Evolutionary conservation across 2,113 vertebrate genomes (phyloP).

Genomic region (Peromyscus polionotus): DNA sequence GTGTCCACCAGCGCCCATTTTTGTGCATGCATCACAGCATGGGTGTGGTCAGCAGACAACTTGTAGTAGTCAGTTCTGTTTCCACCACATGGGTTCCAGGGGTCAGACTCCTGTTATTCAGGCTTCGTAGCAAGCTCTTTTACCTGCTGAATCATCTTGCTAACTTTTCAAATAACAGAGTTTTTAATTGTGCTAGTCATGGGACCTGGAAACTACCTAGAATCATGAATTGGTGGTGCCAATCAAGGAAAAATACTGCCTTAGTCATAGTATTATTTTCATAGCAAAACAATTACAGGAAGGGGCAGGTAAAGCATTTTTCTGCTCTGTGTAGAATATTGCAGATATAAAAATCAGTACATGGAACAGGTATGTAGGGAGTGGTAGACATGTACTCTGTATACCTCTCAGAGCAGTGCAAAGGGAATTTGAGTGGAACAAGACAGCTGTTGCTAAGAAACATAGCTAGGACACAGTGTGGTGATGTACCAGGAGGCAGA

Average conservation of each 20-base stretch:
- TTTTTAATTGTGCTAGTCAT: not conserved
- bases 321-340: not conserved
- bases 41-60: not conserved
- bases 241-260: not conserved
- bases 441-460: not conserved
- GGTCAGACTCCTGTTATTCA: not conserved
- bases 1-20: too few species aligned
- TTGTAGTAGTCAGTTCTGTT: not conserved
- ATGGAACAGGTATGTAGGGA: fast-evolving
- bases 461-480: not conserved
- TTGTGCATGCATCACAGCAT: not conserved
- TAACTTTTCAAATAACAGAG: not conserved
- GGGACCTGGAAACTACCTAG: not conserved
- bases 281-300: not conserved
- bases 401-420: fast-evolving
- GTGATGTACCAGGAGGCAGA: not conserved
- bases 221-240: not conserved
- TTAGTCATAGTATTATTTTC: not conserved
- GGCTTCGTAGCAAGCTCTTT: not conserved
- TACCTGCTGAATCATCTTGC: not conserved
- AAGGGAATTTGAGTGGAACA: not conserved
- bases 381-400: not conserved
- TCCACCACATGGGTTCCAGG: not conserved
- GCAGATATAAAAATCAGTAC: not conserved
- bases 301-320: too few species aligned